A percentile compares a stretch with the other conserved stretches of the same genome.
phyloP scores from a whole-genome alignment of 1,140 invertebrate species.

The Odontomachus brunneus region DNA sequence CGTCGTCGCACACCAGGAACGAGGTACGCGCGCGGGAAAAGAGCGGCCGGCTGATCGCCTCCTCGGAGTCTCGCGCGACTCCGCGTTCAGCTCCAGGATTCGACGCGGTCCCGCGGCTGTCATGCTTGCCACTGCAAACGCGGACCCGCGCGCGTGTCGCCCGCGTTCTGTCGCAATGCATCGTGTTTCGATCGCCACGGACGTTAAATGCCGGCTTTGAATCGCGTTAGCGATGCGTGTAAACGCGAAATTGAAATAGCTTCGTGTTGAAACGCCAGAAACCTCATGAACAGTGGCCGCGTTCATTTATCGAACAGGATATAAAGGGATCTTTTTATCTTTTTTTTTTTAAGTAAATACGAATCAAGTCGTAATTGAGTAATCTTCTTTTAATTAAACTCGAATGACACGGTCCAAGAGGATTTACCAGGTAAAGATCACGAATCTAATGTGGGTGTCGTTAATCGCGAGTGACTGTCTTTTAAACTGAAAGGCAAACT shows the following conservation, averaged over 20 bases:
- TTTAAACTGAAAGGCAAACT: not conserved
- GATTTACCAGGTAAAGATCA: no score
- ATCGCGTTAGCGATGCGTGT: no score
- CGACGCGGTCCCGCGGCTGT: not conserved
- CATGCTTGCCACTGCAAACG: not conserved
- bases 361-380: no score
- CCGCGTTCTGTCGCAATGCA: not conserved
- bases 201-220: not conserved
- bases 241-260: not conserved
- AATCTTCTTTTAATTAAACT: no score
- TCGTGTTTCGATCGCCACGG: not conserved
- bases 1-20: constrained; percentile 15
- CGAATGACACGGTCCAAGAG: no score
- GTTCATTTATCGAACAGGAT: not conserved
- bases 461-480: not conserved
- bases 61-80: not conserved
- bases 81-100: not conserved
- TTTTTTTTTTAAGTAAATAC: no score
- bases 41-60: not conserved
- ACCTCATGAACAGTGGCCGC: not conserved
- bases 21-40: constrained; percentile 10
- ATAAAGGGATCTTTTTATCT: no score
- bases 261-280: not conserved
- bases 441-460: not conserved
- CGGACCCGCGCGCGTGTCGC: not conserved